A percentile compares a stretch with the other conserved stretches of the same genome.
Conservation (phyloP, 2,797 vertebrate genomes). For the Eulemur rubriventer region DNA sequence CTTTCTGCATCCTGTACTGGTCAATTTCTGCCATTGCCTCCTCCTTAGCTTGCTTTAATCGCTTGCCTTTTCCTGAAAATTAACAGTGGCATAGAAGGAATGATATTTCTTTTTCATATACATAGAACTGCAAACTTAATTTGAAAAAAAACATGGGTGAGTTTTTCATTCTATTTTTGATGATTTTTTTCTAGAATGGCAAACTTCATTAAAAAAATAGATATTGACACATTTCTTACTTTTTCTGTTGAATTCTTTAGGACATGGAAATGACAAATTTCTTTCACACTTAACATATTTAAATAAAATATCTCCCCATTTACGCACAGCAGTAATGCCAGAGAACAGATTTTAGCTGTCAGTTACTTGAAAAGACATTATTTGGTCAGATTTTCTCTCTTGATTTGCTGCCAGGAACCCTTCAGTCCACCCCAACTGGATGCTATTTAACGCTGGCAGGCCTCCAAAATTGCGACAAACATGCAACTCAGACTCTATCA, state of each 20-base stretch:
- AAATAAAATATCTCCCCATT: slow-evolving; percentile 74
- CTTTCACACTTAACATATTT: slow-evolving; percentile 68
- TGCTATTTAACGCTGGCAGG: slow-evolving; percentile 81
- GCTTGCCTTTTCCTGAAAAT: slow-evolving; percentile 85
- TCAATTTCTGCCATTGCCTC: slow-evolving; percentile 86
- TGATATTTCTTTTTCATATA: neutral
- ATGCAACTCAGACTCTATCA: slow-evolving; percentile 68
- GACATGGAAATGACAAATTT: neutral
- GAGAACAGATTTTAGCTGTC: slow-evolving; percentile 85
- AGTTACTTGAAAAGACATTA: slow-evolving; percentile 79
- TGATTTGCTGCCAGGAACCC: slow-evolving; percentile 82
- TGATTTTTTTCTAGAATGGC: neutral
- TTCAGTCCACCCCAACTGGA: slow-evolving; percentile 83
- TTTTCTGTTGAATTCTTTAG: slow-evolving; percentile 39
- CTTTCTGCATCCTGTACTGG: slow-evolving; percentile 85
- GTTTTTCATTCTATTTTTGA: neutral
- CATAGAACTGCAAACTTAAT: neutral
- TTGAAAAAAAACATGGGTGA: neutral
- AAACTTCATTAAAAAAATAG: neutral
- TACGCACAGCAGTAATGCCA: slow-evolving; percentile 69
- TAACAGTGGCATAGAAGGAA: neutral
- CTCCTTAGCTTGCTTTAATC: slow-evolving; percentile 87
- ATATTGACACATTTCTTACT: neutral
- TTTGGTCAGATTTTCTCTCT: slow-evolving; percentile 79
- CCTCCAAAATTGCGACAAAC: slow-evolving; percentile 77